Base-by-base conservation (phyloP, 2,888 invertebrate species). In the Phanerotoma sp. region DNA sequence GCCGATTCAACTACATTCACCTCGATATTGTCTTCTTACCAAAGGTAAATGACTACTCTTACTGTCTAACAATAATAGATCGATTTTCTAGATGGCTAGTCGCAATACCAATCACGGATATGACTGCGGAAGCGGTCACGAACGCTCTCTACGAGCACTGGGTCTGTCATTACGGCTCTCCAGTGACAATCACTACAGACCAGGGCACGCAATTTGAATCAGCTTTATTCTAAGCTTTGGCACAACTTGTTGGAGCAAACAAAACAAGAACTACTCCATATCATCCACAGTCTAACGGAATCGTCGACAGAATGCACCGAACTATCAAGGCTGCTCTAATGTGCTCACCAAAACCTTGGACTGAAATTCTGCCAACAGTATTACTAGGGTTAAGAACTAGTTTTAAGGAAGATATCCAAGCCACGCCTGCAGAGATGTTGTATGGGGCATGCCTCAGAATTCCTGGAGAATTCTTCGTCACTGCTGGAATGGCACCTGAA, bases 101-200 rank as follows among this genome's bases (percentile, higher is more conserved):
- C n/a, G n/a, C n/a, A n/a, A n/a, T n/a, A n/a, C n/a, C n/a, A n/a
- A n/a, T n/a, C n/a, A n/a, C 10, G 21, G 58, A 75, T 51, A 68
- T 69, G 28, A 59, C 63, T n/a, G 69, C 71, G 1, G 62, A 64
- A 28, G 70, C 70, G 0, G 64, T 72, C 1, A 68, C 70, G 1
- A 38, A 47, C 1, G 62, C 64, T 0, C 67, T 75, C 22, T 59
- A 62, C 33, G 21, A 16, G 2, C 38, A 59, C 3, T 74, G 73
- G 71, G 58, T 76, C 4, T 41, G 66, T 3, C 57, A 67, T 5
- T 76, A 68, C 50, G 72, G 74, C 7, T 56, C 64, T 3, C 72
- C 74, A 1, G 40, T 54, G 2, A 51, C 54, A 9, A 65, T 75
- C 15, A 70, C 71, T 1, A 66, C 70, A 1, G 73, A 75, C 54